Evolutionary conservation across 2,888 invertebrate species (phyloP).

Genomic region (Kuschelorhynchus macadamiae): DNA sequence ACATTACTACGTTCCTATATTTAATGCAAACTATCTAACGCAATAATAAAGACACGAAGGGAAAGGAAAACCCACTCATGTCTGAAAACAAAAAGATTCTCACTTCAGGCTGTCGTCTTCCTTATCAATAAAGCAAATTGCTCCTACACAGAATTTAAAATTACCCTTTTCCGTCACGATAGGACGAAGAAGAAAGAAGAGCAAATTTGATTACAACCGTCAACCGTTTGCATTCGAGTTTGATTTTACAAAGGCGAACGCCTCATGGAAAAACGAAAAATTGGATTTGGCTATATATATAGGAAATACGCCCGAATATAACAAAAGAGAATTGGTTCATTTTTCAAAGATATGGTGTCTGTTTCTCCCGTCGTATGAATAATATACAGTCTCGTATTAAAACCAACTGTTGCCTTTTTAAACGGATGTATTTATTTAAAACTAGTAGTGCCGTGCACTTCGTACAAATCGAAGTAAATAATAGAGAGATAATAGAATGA

Average conservation of each 20-base stretch:
- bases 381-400: conserved; percentile 4
- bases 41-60: background rate
- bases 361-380: background rate
- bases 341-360: conserved; percentile 1
- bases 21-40: background rate
- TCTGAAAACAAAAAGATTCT: background rate
- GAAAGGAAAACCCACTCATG: background rate
- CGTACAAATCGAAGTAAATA: too few species aligned
- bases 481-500: too few species aligned
- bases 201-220: conserved; percentile 43
- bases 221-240: conserved; percentile 44
- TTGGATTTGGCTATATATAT: conserved; percentile 35
- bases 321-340: conserved; percentile 21
- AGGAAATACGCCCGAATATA: conserved; percentile 22
- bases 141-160: conserved; percentile 24
- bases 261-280: conserved; percentile 27
- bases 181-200: conserved; percentile 20
- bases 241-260: conserved; percentile 40
- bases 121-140: conserved; percentile 39
- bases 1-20: too few species aligned
- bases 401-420: background rate
- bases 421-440: background rate
- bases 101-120: background rate
- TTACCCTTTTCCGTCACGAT: conserved; percentile 24
- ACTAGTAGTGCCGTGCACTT: too few species aligned